Base-by-base conservation (phyloP, 2,888 invertebrate species). In the Nyleta sp. region DNA sequence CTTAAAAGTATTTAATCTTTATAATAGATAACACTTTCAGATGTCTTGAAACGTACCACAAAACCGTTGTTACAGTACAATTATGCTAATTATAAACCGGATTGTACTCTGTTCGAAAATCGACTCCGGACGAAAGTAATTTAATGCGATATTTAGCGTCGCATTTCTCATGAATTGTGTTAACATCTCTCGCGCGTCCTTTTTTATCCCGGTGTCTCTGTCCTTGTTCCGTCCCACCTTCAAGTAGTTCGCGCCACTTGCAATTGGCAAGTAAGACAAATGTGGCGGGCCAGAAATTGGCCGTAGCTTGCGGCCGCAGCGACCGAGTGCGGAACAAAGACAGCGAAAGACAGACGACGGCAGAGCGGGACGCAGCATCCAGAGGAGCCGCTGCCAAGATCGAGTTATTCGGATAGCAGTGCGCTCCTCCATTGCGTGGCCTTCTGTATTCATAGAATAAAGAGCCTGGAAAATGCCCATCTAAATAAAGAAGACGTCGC, bases 181-280 rank as follows among this genome's bases (percentile, higher is more conserved):
- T 73, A 65, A 73, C 57, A 50, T 50, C 31, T 50, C 31, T 42
- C 38, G 20, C 15, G 33, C 46, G 33, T 67, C 60, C 50, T 59
- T 24, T 46, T 74, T 38, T 22, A 52, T 33, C 28, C 8, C 17
- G 11, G 18, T 35, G 7, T 55, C 13, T 35, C 48, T 20, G 57
- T 65, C 57, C 57, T 74, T 40, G 64, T 72, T 52, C 13, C 35
- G 65, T 57, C 24, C 73, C 53, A 73, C 73, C 57, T 59, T 67
- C 60, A 18, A 67, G 74, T 38, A 53, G 67, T 60, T 67, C 65
- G 60, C 59, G 68, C 53, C 50, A 35, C 38, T 85, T 83, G 85
- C 87, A 85, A 88, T 89, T 87, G 89, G 88, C 88, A 86, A 87
- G 85, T 80, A 84, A 87, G 87, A 89, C 86, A 87, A 88, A 89